phyloP scores from a whole-genome alignment of 1,140 invertebrate genomes.

The Drosophila sechellia region DNA sequence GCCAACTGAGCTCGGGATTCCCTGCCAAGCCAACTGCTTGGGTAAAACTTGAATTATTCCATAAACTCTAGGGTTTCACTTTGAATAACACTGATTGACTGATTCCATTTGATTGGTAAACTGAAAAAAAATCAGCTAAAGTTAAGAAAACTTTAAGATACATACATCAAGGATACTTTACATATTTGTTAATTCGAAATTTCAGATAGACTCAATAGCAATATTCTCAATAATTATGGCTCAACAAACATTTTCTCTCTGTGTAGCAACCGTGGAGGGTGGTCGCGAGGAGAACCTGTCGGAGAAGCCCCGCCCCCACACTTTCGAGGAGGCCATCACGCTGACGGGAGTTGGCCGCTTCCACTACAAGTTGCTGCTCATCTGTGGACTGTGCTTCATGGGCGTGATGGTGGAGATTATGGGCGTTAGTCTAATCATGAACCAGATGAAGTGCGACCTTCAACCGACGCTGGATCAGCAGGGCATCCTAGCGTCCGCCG shows the following conservation, averaged over 20 bases:
- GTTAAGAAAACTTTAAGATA: too few species aligned
- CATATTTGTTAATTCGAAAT: too few species aligned
- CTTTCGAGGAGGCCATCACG: constrained; percentile 86
- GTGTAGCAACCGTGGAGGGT: background rate
- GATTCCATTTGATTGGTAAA: constrained; percentile 1
- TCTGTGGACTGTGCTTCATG: constrained; percentile 77
- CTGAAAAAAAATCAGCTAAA: background rate
- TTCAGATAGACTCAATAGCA: too few species aligned
- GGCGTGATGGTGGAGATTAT: constrained; percentile 79
- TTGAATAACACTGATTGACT: constrained; percentile 14
- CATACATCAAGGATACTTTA: too few species aligned
- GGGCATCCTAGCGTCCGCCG: constrained; percentile 88
- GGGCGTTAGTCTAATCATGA: constrained; percentile 75
- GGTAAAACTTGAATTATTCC: constrained; percentile 41
- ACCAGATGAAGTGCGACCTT: constrained; percentile 86
- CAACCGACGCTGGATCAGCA: constrained; percentile 87
- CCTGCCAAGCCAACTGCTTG: constrained; percentile 5
- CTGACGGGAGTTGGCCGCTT: constrained; percentile 67
- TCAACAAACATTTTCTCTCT: background rate
- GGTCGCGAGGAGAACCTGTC: constrained; percentile 21
- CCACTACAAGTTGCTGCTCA: constrained; percentile 68
- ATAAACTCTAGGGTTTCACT: constrained; percentile 23
- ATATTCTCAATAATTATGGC: too few species aligned
- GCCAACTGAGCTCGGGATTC: background rate
- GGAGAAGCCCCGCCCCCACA: constrained; percentile 67